A percentile compares a stretch with the other conserved stretches of the same genome.
Conservation (phyloP, 2,888 invertebrate species). For the Nomada ruficornis region DNA sequence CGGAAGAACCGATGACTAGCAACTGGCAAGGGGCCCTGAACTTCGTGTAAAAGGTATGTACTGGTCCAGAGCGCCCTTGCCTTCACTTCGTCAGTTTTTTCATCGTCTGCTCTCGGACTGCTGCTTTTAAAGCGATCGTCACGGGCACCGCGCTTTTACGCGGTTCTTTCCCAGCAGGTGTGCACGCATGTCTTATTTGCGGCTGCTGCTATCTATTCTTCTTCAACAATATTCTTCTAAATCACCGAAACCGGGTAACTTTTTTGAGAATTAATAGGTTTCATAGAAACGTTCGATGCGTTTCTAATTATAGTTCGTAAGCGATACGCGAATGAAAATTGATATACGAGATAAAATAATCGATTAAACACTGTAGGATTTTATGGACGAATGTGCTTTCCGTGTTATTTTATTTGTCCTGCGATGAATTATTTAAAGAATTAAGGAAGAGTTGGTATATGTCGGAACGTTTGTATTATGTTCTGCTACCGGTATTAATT, state of each 20-base stretch:
- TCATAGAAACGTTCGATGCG: not conserved
- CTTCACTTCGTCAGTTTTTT: conserved; percentile 79
- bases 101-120: conserved; percentile 77
- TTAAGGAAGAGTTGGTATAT: too few relatives aligned
- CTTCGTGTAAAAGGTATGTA: conserved; percentile 73
- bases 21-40: conserved; percentile 72
- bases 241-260: not conserved
- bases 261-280: not conserved
- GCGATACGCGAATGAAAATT: too few relatives aligned
- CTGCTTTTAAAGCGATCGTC: conserved; percentile 75
- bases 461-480: too few relatives aligned
- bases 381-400: too few relatives aligned
- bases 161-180: conserved; percentile 70
- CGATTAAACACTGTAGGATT: too few relatives aligned
- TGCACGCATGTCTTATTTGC: conserved; percentile 51
- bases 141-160: conserved; percentile 74
- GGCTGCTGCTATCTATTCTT: conserved; percentile 23
- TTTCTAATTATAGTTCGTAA: too few relatives aligned
- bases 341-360: too few relatives aligned
- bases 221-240: conserved; percentile 24
- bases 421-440: too few relatives aligned
- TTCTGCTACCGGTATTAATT: too few relatives aligned
- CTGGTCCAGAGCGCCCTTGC: conserved; percentile 75
- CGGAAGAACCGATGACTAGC: conserved; percentile 73
- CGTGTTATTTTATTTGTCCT: too few relatives aligned